A percentile compares a stretch with the other conserved stretches of the same genome.
Conservation (phyloP, 2,113 vertebrate genomes). For the Pontoporia blainvillei region DNA sequence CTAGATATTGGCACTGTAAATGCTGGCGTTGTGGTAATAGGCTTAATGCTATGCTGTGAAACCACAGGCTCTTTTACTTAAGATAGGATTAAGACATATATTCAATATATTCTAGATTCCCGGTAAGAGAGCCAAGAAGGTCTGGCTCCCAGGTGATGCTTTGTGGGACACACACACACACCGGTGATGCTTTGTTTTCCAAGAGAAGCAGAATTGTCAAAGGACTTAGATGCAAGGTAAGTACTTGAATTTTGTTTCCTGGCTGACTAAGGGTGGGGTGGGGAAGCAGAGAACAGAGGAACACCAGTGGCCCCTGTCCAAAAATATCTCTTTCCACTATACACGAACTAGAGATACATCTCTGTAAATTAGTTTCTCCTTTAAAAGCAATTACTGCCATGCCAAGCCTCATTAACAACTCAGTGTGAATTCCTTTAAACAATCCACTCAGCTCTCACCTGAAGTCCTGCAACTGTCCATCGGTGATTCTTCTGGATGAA, state of each 20-base stretch:
- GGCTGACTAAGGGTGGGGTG: neutral
- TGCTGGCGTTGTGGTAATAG: neutral
- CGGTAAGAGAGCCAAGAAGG: neutral
- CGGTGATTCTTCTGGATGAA: neutral
- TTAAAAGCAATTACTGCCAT: neutral
- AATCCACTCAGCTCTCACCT: neutral
- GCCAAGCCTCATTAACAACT: conserved; percentile 12
- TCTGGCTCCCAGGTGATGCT: neutral
- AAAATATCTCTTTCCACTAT: neutral
- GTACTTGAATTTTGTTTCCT: neutral
- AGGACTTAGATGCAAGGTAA: neutral
- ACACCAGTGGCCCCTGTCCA: neutral
- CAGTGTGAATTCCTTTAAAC: neutral
- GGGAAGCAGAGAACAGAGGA: neutral
- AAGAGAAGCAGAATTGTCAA: neutral
- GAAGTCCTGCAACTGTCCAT: neutral
- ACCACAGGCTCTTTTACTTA: neutral
- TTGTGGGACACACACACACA: neutral
- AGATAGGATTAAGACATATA: neutral
- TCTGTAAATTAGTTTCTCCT: neutral
- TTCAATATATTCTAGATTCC: neutral
- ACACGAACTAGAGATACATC: neutral
- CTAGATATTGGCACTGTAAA: neutral
- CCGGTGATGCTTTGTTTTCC: neutral
- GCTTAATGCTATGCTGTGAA: neutral